Evolutionary conservation across 2,888 invertebrate species (phyloP).

Genomic region (Augiades crinisus): DNA sequence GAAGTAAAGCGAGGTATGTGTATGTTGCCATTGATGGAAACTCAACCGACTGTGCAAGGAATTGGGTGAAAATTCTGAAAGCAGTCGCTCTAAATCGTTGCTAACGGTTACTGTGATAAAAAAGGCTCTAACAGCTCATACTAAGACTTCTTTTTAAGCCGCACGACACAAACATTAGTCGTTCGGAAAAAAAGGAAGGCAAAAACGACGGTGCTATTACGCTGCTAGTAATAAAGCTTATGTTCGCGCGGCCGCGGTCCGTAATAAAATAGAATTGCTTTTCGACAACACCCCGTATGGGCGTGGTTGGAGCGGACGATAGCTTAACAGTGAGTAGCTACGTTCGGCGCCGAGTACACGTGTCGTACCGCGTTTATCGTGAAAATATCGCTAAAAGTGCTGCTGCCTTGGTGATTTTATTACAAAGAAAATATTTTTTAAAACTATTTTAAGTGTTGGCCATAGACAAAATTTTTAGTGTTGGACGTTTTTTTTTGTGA

Average conservation of each 20-base stretch:
- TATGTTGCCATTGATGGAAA: background rate
- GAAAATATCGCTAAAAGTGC: slow-evolving; percentile 29
- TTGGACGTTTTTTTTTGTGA: slow-evolving; percentile 25
- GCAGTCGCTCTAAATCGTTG: background rate
- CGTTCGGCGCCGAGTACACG: slow-evolving; percentile 52
- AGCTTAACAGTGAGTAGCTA: slow-evolving; percentile 49
- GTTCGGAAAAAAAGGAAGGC: slow-evolving; percentile 1
- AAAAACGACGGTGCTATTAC: slow-evolving; percentile 59
- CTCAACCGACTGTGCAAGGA: background rate
- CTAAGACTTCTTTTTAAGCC: slow-evolving; percentile 34
- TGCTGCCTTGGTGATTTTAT: slow-evolving; percentile 16
- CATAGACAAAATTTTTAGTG: slow-evolving; percentile 3
- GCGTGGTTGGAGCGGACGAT: slow-evolving; percentile 55
- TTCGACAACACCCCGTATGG: slow-evolving; percentile 74
- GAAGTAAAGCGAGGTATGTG: slow-evolving; percentile 31
- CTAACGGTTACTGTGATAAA: background rate
- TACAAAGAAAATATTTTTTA: background rate
- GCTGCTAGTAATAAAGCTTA: slow-evolving; percentile 62
- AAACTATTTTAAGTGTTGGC: background rate
- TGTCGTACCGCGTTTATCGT: slow-evolving; percentile 36
- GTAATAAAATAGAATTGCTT: slow-evolving; percentile 68
- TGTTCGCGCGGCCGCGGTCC: slow-evolving; percentile 55
- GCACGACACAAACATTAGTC: background rate
- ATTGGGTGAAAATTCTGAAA: background rate
- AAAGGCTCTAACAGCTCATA: background rate